Base-by-base conservation (phyloP, 2,888 invertebrate species). In the Melinopterus prodromus region DNA sequence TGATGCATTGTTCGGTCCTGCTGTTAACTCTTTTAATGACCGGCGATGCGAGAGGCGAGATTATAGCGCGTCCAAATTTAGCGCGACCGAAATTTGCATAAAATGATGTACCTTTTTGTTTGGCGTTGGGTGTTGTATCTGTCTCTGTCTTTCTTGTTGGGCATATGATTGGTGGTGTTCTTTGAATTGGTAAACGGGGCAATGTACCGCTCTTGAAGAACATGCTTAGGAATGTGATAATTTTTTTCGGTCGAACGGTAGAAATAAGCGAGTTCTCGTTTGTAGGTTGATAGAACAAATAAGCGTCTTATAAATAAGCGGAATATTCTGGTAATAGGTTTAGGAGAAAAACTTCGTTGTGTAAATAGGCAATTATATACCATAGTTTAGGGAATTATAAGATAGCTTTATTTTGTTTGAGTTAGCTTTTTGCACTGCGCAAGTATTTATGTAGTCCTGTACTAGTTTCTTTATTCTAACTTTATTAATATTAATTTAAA, bases 381-480 rank as follows among this genome's bases (percentile, higher is more conserved):
- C n/a, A n/a, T n/a, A n/a, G n/a, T n/a, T n/a, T n/a, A n/a, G n/a
- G n/a, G n/a, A n/a, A n/a, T n/a, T n/a, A n/a, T n/a, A n/a, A n/a
- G n/a, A n/a, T 26, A 26, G 26, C 26, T 26, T 26, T 26, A 26
- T 26, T 26, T 26, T 26, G 3, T 1, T 2, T 2, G 26, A 26
- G 26, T 26, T 26, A 3, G 3, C 26, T 26, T 26, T 26, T 26
- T 26, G 26, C 26, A 26, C 26, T 26, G 1, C 71, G 16, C 71
- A 71, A 26, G 71, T 74, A 16, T 36, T 74, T 35, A 74, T 16
- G 74, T 74, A 36, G 26, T 26, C 26, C 26, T n/a, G n/a, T n/a
- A n/a, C n/a, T n/a, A n/a, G n/a, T n/a, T n/a, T n/a, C n/a, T n/a
- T n/a, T n/a, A n/a, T n/a, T n/a, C n/a, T n/a, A n/a, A n/a, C n/a